phyloP scores from a whole-genome alignment of 2,113 vertebrate species.

The Petaurus breviceps region DNA sequence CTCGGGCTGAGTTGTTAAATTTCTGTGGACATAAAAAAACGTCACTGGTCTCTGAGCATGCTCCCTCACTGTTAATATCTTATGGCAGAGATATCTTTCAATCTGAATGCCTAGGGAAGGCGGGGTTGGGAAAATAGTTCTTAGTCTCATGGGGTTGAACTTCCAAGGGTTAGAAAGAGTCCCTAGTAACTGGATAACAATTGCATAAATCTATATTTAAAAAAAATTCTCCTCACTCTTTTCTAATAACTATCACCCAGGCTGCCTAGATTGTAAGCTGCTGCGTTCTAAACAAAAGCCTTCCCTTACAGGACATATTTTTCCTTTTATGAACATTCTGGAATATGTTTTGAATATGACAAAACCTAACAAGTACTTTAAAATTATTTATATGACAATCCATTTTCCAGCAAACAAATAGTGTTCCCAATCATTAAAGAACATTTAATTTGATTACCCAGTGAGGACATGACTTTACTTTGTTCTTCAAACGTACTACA shows the following conservation, averaged over 20 bases:
- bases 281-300: not conserved
- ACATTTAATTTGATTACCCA: not conserved
- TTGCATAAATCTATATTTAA: not conserved
- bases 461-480: not conserved
- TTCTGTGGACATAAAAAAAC: slow-evolving; percentile 13
- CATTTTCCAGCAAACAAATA: not conserved
- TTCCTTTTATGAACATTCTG: not conserved
- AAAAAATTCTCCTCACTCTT: slow-evolving; percentile 1
- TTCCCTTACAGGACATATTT: not conserved
- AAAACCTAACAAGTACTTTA: not conserved
- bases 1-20: not conserved
- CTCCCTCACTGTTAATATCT: slow-evolving; percentile 15
- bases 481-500: not conserved
- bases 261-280: not conserved
- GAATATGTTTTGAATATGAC: not conserved
- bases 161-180: not conserved
- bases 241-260: not conserved
- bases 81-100: not conserved
- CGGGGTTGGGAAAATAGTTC: not conserved
- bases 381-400: not conserved
- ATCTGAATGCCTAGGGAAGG: not conserved
- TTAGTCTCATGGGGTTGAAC: not conserved
- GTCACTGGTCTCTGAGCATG: slow-evolving; percentile 11
- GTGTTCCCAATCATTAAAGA: not conserved
- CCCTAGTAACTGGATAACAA: not conserved